Conservation (phyloP, 2,888 invertebrate genomes). For the Agriopis marginaria region DNA sequence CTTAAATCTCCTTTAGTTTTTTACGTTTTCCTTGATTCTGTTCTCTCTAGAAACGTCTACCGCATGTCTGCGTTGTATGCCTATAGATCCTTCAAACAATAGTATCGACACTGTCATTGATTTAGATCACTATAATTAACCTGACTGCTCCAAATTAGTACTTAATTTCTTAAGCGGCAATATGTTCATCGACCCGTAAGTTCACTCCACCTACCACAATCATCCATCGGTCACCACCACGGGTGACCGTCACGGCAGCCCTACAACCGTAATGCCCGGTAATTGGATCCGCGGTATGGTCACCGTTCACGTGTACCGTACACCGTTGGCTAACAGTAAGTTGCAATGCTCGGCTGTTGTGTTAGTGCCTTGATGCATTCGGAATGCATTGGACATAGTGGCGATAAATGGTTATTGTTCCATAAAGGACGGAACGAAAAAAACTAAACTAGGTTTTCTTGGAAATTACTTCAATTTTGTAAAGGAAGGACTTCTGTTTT, state of each 20-base stretch:
- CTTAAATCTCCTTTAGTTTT: neutral
- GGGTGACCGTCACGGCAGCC: conserved; percentile 28
- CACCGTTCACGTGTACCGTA: conserved; percentile 30
- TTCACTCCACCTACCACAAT: neutral
- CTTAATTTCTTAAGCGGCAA: neutral
- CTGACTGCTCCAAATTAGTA: neutral
- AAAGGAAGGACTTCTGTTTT: no score
- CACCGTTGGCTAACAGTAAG: conserved; percentile 30
- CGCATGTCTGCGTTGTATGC: neutral
- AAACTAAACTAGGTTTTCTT: neutral
- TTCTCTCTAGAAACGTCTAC: neutral
- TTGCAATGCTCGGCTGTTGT: conserved; percentile 16
- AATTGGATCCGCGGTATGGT: conserved; percentile 29
- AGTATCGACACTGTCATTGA: neutral
- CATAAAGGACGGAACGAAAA: neutral
- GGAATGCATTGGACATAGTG: conserved; percentile 28
- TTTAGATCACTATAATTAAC: neutral
- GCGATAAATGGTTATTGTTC: conserved; percentile 8
- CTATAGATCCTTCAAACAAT: no score
- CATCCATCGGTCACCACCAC: conserved; percentile 14
- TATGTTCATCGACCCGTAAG: conserved; percentile 4
- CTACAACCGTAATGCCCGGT: conserved; percentile 32
- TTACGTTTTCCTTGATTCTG: neutral
- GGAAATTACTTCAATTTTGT: no score
- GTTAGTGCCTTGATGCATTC: conserved; percentile 26